phyloP scores from a whole-genome alignment of 2,888 invertebrate genomes.

The Lamellibrachia columna region DNA sequence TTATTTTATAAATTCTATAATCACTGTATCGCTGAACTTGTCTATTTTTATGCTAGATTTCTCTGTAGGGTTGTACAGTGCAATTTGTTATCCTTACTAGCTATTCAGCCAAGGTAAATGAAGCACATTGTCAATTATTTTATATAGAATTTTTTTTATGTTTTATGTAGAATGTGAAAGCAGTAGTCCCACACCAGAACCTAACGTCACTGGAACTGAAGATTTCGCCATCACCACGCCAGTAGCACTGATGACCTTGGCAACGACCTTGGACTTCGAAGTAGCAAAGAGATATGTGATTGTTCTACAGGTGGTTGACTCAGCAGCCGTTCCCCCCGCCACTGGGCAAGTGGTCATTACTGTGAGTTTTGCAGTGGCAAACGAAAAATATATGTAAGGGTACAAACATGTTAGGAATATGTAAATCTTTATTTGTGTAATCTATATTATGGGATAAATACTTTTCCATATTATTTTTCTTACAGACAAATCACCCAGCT shows the following conservation, averaged over 20 bases:
- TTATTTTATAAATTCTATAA: no score
- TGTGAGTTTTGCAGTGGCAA: constrained; percentile 38
- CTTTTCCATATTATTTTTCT: background rate
- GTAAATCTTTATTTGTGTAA: background rate
- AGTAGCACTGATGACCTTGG: constrained; percentile 44
- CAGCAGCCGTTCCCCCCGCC: constrained; percentile 38
- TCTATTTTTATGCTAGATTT: no score
- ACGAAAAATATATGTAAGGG: background rate
- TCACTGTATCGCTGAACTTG: no score
- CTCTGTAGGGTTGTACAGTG: background rate
- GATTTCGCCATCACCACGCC: constrained; percentile 44
- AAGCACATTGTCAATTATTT: background rate
- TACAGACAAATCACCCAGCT: background rate
- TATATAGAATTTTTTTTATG: background rate
- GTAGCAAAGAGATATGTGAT: constrained; percentile 44
- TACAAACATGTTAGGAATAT: background rate
- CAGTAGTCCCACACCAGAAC: constrained; percentile 38
- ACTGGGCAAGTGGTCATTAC: constrained; percentile 50
- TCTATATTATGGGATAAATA: background rate
- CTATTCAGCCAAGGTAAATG: background rate
- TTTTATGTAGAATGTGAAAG: constrained; percentile 38
- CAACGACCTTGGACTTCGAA: constrained; percentile 49
- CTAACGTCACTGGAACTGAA: constrained; percentile 40
- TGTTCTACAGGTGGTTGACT: constrained; percentile 46
- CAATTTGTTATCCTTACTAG: background rate